phyloP scores from a whole-genome alignment of 2,888 invertebrate genomes.

The Dromius quadrimaculatus region DNA sequence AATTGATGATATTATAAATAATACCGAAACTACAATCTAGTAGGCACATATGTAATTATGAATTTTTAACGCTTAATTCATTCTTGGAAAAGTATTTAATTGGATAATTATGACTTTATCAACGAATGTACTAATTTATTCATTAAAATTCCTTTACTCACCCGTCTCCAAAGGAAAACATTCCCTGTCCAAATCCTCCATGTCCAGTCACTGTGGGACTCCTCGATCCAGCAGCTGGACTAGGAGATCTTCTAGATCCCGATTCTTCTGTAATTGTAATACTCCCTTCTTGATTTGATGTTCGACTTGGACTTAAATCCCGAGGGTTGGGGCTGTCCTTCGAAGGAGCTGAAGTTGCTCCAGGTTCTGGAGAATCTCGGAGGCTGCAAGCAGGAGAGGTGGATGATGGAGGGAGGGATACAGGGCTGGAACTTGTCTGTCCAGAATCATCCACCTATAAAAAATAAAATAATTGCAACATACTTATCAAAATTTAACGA shows the following conservation, averaged over 20 bases:
- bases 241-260: not conserved
- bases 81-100: constrained; percentile 31
- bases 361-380: constrained; percentile 19
- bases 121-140: no score
- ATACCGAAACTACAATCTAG: constrained; percentile 18
- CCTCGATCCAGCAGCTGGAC: constrained; percentile 5
- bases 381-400: constrained; percentile 19
- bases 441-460: constrained; percentile 4
- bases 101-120: constrained; percentile 18
- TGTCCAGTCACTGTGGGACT: not conserved
- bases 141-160: no score
- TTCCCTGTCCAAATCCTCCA: constrained; percentile 71
- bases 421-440: not conserved
- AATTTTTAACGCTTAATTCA: constrained; percentile 26
- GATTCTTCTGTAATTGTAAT: constrained; percentile 63
- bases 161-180: constrained; percentile 75
- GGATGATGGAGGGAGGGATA: not conserved
- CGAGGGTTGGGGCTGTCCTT: not conserved
- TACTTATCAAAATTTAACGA: no score
- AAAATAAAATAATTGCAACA: not conserved
- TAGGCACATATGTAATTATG: constrained; percentile 25
- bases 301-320: constrained; percentile 16
- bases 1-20: constrained; percentile 44
- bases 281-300: constrained; percentile 61
- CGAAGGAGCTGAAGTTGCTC: not conserved